These are phyloP conservation scores for Bellardia pandia DNA, from an alignment of 2,888 invertebrate species.

Conservation along the genomic window DNA sequence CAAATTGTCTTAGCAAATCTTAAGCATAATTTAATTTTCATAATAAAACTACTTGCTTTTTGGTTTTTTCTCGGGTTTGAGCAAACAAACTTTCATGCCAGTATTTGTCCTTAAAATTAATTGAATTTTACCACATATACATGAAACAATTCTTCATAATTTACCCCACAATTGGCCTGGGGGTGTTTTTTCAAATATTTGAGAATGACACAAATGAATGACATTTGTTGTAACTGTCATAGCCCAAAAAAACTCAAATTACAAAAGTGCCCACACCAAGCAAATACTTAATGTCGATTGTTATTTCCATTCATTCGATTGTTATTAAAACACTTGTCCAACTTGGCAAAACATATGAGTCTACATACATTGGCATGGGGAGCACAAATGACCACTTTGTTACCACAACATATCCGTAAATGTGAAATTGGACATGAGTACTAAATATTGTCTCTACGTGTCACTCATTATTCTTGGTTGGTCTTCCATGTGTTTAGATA, in stretches of 20 bases:
- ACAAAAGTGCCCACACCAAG: background rate
- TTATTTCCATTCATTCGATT: no score
- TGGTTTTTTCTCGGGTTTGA: background rate
- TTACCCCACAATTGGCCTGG: slow-evolving; percentile 46
- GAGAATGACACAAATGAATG: slow-evolving; percentile 67
- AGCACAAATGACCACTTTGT: slow-evolving; percentile 51
- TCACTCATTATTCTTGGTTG: slow-evolving; percentile 79
- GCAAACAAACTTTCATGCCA: slow-evolving; percentile 38
- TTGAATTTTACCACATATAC: slow-evolving; percentile 72
- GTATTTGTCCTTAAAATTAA: slow-evolving; percentile 68
- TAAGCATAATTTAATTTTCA: slow-evolving; percentile 82
- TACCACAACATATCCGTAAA: slow-evolving; percentile 19
- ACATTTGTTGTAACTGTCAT: slow-evolving; percentile 73
- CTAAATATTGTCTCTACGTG: slow-evolving; percentile 81
- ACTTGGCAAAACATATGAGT: slow-evolving; percentile 81
- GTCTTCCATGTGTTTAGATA: background rate
- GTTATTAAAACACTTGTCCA: slow-evolving; percentile 82
- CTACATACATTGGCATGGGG: slow-evolving; percentile 57
- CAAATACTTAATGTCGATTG: slow-evolving; percentile 20
- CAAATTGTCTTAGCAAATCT: slow-evolving; percentile 75
- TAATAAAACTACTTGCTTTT: slow-evolving; percentile 76
- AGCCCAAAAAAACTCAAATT: slow-evolving; percentile 35
- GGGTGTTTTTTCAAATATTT: slow-evolving; percentile 48
- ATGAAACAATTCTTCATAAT: slow-evolving; percentile 68
- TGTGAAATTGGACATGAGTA: slow-evolving; percentile 72